These are phyloP conservation scores for Polydrusus cervinus DNA, from an alignment of 2,888 invertebrate species.

Conservation along the genomic window DNA sequence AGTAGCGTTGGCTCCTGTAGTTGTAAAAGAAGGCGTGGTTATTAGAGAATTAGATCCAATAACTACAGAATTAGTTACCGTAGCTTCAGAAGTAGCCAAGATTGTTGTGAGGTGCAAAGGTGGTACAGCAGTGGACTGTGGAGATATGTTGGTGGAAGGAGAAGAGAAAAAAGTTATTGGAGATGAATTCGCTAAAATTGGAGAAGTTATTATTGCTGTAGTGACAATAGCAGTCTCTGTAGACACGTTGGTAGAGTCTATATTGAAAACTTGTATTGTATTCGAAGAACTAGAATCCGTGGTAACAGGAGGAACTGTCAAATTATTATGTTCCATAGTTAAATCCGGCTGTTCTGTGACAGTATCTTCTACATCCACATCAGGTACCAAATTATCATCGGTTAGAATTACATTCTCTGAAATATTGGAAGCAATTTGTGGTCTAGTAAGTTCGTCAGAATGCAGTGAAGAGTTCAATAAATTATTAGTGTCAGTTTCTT, in stretches of 20 bases:
- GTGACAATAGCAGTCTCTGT: too few species aligned
- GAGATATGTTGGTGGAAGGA: too few species aligned
- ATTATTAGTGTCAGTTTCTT: not conserved
- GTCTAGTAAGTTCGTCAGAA: not conserved
- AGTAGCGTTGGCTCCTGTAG: not conserved
- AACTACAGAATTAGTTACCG: not conserved
- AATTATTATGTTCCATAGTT: not conserved
- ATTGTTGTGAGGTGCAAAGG: too few species aligned
- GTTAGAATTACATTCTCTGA: not conserved
- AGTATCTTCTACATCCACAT: not conserved
- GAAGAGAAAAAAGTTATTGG: too few species aligned
- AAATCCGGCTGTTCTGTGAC: not conserved
- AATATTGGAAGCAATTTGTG: not conserved
- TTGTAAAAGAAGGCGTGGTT: not conserved
- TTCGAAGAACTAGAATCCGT: too few species aligned
- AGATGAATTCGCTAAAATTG: too few species aligned
- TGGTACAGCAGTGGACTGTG: too few species aligned
- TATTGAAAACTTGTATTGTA: too few species aligned
- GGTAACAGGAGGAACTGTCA: not conserved
- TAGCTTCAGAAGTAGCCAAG: too few species aligned
- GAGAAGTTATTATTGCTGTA: too few species aligned
- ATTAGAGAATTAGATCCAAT: not conserved
- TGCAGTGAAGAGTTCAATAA: not conserved
- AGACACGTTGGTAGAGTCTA: too few species aligned
- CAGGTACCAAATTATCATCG: not conserved